These are phyloP conservation scores for Mastacembelus armatus DNA, from an alignment of 2,797 vertebrate genomes.

Conservation along the genomic window DNA sequence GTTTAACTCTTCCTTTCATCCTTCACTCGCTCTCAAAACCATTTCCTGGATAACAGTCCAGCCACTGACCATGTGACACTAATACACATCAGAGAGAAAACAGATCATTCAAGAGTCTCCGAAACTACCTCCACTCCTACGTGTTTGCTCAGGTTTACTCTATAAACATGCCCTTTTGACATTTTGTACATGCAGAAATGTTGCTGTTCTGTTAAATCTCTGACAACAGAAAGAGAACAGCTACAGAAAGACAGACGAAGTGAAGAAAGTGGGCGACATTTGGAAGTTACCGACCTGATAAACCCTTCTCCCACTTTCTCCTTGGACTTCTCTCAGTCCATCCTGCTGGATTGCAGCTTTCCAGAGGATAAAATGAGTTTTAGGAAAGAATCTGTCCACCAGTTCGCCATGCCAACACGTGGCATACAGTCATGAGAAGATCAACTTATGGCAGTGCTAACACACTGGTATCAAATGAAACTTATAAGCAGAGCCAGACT, in stretches of 20 bases:
- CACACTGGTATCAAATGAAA: slow-evolving; percentile 39
- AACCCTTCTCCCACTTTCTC: slow-evolving; percentile 33
- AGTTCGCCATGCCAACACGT: slow-evolving; percentile 52
- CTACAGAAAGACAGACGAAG: slow-evolving; percentile 41
- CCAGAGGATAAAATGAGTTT: slow-evolving; percentile 69
- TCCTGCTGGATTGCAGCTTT: slow-evolving; percentile 46
- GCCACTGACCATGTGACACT: slow-evolving; percentile 34
- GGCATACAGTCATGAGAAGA: slow-evolving; percentile 50
- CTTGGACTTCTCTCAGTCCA: slow-evolving; percentile 24
- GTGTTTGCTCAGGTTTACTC: slow-evolving; percentile 17
- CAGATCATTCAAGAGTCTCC: slow-evolving; percentile 26
- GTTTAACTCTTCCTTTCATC: slow-evolving; percentile 59
- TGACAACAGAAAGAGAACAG: not conserved
- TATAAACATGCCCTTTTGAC: slow-evolving; percentile 5
- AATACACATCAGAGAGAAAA: slow-evolving; percentile 20
- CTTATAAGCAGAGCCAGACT: slow-evolving; percentile 22
- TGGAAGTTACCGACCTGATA: slow-evolving; percentile 65
- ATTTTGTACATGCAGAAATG: slow-evolving; percentile 14
- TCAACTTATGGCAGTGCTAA: slow-evolving; percentile 59
- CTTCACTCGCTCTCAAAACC: slow-evolving; percentile 26
- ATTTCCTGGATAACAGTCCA: slow-evolving; percentile 19
- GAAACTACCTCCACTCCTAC: slow-evolving; percentile 2
- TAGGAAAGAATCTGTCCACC: slow-evolving; percentile 64
- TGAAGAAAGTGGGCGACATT: slow-evolving; percentile 46
- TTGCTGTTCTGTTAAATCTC: not conserved